These are phyloP conservation scores for Nesidiocoris tenuis DNA, from an alignment of 2,888 invertebrate genomes.

Conservation along the genomic window DNA sequence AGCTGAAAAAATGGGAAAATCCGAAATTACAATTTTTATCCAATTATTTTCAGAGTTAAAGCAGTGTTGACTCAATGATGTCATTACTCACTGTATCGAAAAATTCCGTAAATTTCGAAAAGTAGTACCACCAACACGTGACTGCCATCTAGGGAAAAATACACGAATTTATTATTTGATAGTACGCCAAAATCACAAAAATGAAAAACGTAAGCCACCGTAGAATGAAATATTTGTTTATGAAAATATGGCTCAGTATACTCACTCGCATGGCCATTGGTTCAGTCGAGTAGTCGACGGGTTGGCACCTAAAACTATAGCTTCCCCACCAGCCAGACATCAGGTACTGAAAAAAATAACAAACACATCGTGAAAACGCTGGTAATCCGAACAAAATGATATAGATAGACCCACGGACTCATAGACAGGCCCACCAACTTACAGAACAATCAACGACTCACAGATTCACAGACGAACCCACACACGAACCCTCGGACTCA, in stretches of 20 bases:
- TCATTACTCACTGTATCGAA: slow-evolving; percentile 80
- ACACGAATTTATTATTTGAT: too few relatives aligned
- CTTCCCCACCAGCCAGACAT: slow-evolving; percentile 59
- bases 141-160: slow-evolving; percentile 71
- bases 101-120: slow-evolving; percentile 95
- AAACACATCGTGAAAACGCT: slow-evolving; percentile 6
- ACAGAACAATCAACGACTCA: too few relatives aligned
- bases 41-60: neutral
- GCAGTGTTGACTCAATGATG: too few relatives aligned
- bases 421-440: too few relatives aligned
- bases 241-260: too few relatives aligned
- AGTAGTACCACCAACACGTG: slow-evolving; percentile 95
- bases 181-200: too few relatives aligned
- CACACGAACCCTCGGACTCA: too few relatives aligned
- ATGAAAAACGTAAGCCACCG: neutral
- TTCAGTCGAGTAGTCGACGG: slow-evolving; percentile 60
- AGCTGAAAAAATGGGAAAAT: slow-evolving; percentile 56
- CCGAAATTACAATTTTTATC: neutral
- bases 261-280: slow-evolving; percentile 59
- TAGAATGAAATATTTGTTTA: too few relatives aligned
- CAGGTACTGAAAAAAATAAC: slow-evolving; percentile 53
- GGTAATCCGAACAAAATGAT: too few relatives aligned
- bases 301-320: slow-evolving; percentile 61
- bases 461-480: too few relatives aligned
- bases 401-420: too few relatives aligned